Evolutionary conservation across 2,888 invertebrate species (phyloP), one percentile per base, ranked within the genome.

Genomic region (Crematogaster levior): DNA sequence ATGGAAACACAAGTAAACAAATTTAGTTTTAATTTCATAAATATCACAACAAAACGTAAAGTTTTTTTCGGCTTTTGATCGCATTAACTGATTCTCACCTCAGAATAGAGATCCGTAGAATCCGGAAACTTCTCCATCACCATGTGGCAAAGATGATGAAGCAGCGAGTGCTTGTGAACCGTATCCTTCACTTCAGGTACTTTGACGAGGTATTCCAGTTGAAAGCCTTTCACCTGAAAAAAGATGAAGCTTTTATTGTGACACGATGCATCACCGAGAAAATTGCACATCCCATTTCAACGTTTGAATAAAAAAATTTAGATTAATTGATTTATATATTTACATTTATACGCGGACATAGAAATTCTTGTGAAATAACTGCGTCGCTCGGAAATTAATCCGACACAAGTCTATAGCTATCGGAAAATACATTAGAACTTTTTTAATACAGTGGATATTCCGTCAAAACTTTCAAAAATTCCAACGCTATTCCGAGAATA

Each of bases 111-210:
- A 95, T 99, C 99, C 24, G 98, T 97, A 27, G 98, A 98, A 90
- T 99, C 99, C 1, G 98, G 97, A 95, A 98, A 98, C 94, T 99
- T 98, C 93, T 99, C 99, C 95, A 99, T 97, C 85, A 99, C 98
- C 96, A 99, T 98, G 94, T 98, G 98, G 94, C 99, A 99, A 88
- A 99, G 96, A 95, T 99, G 99, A 95, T 99, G 99, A 84, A 99
- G 96, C 84, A 99, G 95, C 7, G 99, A 99, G 95, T 99, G 99
- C 95, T 99, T 99, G 95, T 99, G 99, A 56, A 99, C 99, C 0
- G 99, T 99, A 95, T 99, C 99, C 95, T 99, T 99, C 60, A 99
- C 99, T 95, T 99, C 99, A 92, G 99, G 99, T 92, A 98, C 98
- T 96, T 99, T 99, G 65, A 98, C 96, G 92, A 99, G 96, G 95